Percentiles rank a stretch among this genome's conserved stretches.
phyloP scores from a whole-genome alignment of 2,797 vertebrate species.

The Anguilla pacifica region DNA sequence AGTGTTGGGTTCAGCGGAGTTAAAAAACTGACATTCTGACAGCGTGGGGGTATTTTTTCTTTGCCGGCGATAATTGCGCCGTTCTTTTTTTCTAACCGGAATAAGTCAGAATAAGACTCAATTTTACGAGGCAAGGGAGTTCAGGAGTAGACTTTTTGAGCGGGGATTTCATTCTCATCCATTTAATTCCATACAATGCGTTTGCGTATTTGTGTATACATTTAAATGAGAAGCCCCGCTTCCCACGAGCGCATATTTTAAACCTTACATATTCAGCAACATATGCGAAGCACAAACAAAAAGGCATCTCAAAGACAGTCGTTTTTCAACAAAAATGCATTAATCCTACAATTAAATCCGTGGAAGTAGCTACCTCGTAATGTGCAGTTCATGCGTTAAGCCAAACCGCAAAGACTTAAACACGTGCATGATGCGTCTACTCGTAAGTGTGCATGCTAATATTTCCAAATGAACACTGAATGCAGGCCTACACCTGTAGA shows the following conservation, averaged over 20 bases:
- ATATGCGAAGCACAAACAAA: background rate
- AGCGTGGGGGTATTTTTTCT: background rate
- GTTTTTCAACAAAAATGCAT: background rate
- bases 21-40: slow-evolving; percentile 14
- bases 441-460: background rate
- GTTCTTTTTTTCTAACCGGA: background rate
- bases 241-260: background rate
- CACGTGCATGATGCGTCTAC: background rate
- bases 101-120: background rate
- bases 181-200: background rate
- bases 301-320: background rate
- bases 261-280: background rate
- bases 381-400: background rate
- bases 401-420: background rate
- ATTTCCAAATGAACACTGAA: background rate
- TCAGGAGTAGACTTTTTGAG: background rate
- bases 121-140: background rate
- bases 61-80: slow-evolving; percentile 22
- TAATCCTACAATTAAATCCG: background rate
- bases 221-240: background rate
- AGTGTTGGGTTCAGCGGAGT: background rate
- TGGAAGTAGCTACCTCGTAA: background rate
- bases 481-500: background rate
- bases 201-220: background rate
- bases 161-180: slow-evolving; percentile 3